A percentile compares a stretch with the other conserved stretches of the same genome.
Conservation (phyloP, 2,113 vertebrate species). For the Elanoides forficatus region DNA sequence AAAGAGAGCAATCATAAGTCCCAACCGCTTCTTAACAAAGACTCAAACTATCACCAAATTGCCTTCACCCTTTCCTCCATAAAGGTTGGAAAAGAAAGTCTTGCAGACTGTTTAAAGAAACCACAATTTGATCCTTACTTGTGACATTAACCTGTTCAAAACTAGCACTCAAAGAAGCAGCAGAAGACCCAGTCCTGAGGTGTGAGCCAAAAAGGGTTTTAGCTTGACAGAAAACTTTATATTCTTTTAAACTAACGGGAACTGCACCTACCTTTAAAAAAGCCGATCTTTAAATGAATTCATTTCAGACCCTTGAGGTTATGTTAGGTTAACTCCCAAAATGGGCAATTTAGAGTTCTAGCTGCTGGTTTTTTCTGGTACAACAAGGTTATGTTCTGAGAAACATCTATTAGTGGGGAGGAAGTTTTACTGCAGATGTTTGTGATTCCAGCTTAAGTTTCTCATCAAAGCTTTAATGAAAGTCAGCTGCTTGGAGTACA, state of each 20-base stretch:
- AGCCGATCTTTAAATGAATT: background rate
- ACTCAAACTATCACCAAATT: background rate
- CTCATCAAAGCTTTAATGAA: conserved; percentile 80
- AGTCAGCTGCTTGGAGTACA: conserved; percentile 71
- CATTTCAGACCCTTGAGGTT: background rate
- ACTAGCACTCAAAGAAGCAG: background rate
- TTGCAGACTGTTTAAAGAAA: background rate
- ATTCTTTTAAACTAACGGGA: background rate
- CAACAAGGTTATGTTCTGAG: conserved; percentile 70
- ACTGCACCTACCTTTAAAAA: background rate
- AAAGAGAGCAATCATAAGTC: background rate
- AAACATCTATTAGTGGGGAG: conserved; percentile 65
- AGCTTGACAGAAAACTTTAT: background rate
- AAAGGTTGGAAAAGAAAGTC: background rate
- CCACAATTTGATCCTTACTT: background rate
- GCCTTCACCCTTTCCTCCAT: background rate
- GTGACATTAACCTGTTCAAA: background rate
- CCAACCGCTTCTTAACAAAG: background rate
- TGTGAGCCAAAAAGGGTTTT: conserved; percentile 30
- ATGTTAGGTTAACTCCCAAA: conserved; percentile 40
- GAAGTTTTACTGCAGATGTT: conserved; percentile 79
- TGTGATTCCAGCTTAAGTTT: conserved; percentile 76
- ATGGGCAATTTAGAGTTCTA: conserved; percentile 34
- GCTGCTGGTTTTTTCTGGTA: conserved; percentile 50
- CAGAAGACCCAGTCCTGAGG: background rate